Percentiles rank a stretch among this genome's conserved stretches.
phyloP scores from a whole-genome alignment of 2,888 invertebrate species.

The Himalopsyche kuldschensis region DNA sequence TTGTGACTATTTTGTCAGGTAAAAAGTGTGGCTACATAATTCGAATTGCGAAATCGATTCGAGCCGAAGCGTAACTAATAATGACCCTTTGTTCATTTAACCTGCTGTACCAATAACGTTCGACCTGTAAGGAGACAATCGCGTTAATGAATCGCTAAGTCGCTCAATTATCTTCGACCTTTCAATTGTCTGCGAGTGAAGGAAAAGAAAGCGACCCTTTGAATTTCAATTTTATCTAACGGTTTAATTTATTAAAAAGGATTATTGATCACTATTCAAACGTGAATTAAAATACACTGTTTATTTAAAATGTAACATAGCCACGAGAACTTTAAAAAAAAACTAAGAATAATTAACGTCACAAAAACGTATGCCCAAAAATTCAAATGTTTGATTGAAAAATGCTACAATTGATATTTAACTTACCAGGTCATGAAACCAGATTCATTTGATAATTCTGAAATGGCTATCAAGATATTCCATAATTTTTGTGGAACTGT shows the following conservation, averaged over 20 bases:
- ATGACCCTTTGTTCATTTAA: slow-evolving; percentile 21
- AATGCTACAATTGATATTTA: too few relatives aligned
- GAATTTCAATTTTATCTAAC: background rate
- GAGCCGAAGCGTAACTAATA: slow-evolving; percentile 31
- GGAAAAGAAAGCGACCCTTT: background rate
- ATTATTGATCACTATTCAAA: background rate
- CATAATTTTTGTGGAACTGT: too few relatives aligned
- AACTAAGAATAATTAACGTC: too few relatives aligned
- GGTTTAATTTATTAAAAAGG: background rate
- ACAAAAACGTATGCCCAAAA: too few relatives aligned
- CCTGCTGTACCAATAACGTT: background rate
- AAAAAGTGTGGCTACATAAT: background rate
- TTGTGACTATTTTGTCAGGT: too few relatives aligned
- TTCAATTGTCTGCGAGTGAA: background rate
- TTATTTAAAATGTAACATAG: too few relatives aligned
- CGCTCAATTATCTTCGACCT: slow-evolving; percentile 16
- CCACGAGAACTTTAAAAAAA: too few relatives aligned
- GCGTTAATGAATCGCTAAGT: slow-evolving; percentile 38
- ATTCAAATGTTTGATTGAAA: too few relatives aligned
- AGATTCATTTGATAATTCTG: too few relatives aligned
- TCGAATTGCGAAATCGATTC: background rate
- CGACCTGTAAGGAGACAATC: slow-evolving; percentile 36
- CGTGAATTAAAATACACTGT: too few relatives aligned
- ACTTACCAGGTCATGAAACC: too few relatives aligned
- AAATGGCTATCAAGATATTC: too few relatives aligned